Conservation (phyloP, 2,113 vertebrate genomes). For the Nansenia antarctica region DNA sequence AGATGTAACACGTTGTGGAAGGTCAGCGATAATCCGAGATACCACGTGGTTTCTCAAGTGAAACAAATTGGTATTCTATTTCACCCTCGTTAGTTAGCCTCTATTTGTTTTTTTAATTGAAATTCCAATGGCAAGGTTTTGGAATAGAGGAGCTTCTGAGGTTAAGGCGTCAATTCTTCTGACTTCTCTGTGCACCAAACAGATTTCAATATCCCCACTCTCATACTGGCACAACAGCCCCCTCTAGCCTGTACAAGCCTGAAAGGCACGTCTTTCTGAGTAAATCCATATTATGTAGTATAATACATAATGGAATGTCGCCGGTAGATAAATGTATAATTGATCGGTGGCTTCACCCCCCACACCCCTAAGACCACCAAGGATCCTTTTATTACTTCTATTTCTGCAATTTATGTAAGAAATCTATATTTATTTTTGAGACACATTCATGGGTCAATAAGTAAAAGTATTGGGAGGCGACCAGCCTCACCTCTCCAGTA, state of each 20-base stretch:
- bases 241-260: neutral
- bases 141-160: constrained; percentile 5
- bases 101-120: constrained; percentile 2
- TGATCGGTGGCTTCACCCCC: constrained; percentile 35
- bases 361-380: constrained; percentile 32
- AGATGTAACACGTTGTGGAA: neutral
- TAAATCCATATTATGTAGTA: neutral
- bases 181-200: constrained; percentile 6
- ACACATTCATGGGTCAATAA: constrained; percentile 49
- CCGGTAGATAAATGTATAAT: constrained; percentile 33
- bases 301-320: neutral
- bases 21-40: neutral
- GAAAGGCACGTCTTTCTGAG: constrained; percentile 1
- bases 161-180: neutral
- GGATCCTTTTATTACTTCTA: constrained; percentile 44
- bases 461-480: constrained; percentile 36
- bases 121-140: constrained; percentile 3
- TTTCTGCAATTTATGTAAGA: constrained; percentile 51
- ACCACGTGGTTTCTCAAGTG: constrained; percentile 3
- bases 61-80: constrained; percentile 20
- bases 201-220: constrained; percentile 8
- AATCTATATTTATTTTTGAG: constrained; percentile 53
- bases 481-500: constrained; percentile 42
- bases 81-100: constrained; percentile 10
- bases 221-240: constrained; percentile 3